A percentile compares a stretch with the other conserved stretches of the same genome.
Evolutionary conservation across 2,888 invertebrate genomes (phyloP).

Genomic region (Oscheius sp.): DNA sequence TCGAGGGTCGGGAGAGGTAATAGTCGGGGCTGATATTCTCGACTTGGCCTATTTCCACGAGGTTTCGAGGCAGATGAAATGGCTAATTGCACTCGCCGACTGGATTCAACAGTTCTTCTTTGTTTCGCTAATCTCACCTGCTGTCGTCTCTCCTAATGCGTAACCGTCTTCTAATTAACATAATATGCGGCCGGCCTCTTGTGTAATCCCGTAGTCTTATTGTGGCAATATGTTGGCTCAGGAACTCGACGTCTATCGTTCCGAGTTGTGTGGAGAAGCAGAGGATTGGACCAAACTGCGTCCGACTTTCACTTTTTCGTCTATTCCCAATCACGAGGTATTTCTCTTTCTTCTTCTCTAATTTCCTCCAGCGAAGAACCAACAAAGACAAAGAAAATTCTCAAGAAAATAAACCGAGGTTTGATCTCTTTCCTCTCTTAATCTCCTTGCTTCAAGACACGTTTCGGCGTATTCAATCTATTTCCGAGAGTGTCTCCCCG

Average conservation of each 20-base stretch:
- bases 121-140: conserved; percentile 22
- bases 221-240: background rate
- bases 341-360: too few relatives aligned
- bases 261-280: conserved; percentile 19
- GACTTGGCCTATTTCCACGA: conserved; percentile 12
- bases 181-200: background rate
- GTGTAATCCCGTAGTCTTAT: background rate
- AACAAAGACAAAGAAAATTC: too few relatives aligned
- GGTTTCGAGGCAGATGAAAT: background rate
- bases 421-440: background rate
- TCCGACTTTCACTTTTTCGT: conserved; percentile 3
- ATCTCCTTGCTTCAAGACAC: background rate
- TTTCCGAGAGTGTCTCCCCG: conserved; percentile 9
- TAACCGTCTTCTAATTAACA: conserved; percentile 6
- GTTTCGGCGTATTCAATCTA: conserved; percentile 18
- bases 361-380: too few relatives aligned
- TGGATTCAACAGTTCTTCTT: background rate
- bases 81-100: background rate
- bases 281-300: conserved; percentile 15
- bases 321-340: background rate
- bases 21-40: background rate
- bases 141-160: background rate
- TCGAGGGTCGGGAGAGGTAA: too few relatives aligned
- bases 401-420: conserved; percentile 15
- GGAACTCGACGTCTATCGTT: conserved; percentile 9